These are phyloP conservation scores for Solea senegalensis DNA, from an alignment of 2,113 vertebrate genomes.

Conservation along the genomic window DNA sequence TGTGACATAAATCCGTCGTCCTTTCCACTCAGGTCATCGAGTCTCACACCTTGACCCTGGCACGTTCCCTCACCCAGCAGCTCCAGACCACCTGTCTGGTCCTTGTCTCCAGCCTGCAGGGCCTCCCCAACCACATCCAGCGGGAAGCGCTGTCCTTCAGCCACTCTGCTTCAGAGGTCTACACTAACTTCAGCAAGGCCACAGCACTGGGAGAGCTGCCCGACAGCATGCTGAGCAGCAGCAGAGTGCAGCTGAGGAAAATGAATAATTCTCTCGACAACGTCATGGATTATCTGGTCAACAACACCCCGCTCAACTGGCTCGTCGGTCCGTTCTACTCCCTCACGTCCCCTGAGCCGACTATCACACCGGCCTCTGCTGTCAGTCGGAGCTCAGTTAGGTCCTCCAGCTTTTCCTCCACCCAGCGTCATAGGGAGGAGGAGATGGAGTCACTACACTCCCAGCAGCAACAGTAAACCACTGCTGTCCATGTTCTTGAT, in stretches of 20 bases:
- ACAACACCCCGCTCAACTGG: conserved; percentile 96
- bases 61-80: conserved; percentile 87
- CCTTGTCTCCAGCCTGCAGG: conserved; percentile 85
- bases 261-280: conserved; percentile 88
- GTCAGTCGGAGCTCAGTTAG: conserved; percentile 39
- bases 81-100: conserved; percentile 91
- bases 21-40: conserved; percentile 83
- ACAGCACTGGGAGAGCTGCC: conserved; percentile 84
- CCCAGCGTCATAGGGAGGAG: background rate
- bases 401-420: background rate
- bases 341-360: background rate
- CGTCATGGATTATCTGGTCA: conserved; percentile 93
- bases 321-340: conserved; percentile 94
- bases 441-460: conserved; percentile 58
- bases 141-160: conserved; percentile 83
- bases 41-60: conserved; percentile 86
- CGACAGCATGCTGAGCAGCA: conserved; percentile 81
- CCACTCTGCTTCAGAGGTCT: conserved; percentile 83
- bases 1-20: background rate
- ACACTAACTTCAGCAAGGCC: conserved; percentile 81
- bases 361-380: rapidly evolving
- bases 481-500: background rate
- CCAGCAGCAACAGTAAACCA: background rate
- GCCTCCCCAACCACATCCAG: conserved; percentile 88
- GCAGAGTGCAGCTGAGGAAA: conserved; percentile 86